phyloP scores from a whole-genome alignment of 2,888 invertebrate species.

The Apotomis turbidana region DNA sequence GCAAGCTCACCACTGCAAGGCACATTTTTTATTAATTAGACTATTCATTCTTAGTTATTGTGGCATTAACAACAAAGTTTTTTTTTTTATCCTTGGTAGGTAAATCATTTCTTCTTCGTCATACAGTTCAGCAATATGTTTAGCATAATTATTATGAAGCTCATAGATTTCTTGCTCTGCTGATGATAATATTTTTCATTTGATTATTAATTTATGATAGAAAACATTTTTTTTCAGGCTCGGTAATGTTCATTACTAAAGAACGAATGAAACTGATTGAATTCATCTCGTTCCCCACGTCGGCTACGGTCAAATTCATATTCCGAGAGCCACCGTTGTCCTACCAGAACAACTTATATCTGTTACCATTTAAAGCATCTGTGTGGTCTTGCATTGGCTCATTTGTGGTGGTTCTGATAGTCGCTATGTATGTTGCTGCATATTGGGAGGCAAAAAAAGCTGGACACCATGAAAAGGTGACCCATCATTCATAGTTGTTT shows the following conservation, averaged over 20 bases:
- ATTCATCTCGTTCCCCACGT: conserved; percentile 72
- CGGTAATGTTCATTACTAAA: conserved; percentile 56
- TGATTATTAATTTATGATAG: too few species aligned
- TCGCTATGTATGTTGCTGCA: conserved; percentile 60
- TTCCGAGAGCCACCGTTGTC: conserved; percentile 87
- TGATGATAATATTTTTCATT: too few species aligned
- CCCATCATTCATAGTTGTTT: too few species aligned
- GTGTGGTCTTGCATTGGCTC: conserved; percentile 84
- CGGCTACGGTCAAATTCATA: conserved; percentile 76
- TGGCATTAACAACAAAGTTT: too few species aligned
- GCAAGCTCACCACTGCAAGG: too few species aligned
- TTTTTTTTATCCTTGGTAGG: too few species aligned
- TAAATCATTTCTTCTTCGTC: too few species aligned
- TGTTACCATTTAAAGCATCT: conserved; percentile 83
- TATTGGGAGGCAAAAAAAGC: conserved; percentile 62
- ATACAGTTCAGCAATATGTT: too few species aligned
- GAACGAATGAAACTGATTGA: conserved; percentile 64
- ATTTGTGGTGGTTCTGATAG: conserved; percentile 63
- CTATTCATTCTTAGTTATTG: too few species aligned
- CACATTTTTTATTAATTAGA: too few species aligned
- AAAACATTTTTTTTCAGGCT: conserved; percentile 51
- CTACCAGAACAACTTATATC: conserved; percentile 86
- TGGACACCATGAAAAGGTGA: background rate
- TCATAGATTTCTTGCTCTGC: too few species aligned
- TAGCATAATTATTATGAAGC: too few species aligned